These are phyloP conservation scores for Eurystomus gularis DNA, from an alignment of 2,113 vertebrate species.

Conservation along the genomic window DNA sequence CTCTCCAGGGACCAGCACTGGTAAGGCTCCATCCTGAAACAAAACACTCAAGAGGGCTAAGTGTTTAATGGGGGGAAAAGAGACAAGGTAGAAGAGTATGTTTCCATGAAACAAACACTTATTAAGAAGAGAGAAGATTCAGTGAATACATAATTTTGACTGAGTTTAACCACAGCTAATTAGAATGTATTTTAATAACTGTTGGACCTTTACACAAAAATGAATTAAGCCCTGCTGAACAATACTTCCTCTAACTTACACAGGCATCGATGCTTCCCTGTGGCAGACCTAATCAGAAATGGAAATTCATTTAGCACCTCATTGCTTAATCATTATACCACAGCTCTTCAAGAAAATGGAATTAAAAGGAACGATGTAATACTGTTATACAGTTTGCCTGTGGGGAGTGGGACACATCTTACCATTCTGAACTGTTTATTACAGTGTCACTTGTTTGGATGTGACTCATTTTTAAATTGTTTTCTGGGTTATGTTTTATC, in stretches of 20 bases:
- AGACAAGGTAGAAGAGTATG: not conserved
- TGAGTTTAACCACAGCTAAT: not conserved
- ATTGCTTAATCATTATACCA: not conserved
- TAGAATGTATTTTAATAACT: not conserved
- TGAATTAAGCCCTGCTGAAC: not conserved
- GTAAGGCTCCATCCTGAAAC: not conserved
- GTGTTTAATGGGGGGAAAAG: not conserved
- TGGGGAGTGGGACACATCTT: not conserved
- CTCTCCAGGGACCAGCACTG: accelerated
- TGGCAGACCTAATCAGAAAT: not conserved
- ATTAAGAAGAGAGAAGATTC: not conserved
- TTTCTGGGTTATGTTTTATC: not conserved
- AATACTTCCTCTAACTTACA: not conserved
- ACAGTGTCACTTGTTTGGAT: not conserved
- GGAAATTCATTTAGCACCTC: constrained; percentile 6
- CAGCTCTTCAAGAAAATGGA: not conserved
- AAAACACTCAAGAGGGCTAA: not conserved
- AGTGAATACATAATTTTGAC: not conserved
- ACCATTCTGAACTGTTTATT: not conserved
- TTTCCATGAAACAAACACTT: not conserved
- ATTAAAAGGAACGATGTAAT: not conserved
- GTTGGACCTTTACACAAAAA: not conserved
- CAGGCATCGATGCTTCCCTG: not conserved
- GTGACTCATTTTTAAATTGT: not conserved
- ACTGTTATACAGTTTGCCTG: not conserved